Conservation (phyloP, 1,140 invertebrate species). For the Drosophila busckii region DNA sequence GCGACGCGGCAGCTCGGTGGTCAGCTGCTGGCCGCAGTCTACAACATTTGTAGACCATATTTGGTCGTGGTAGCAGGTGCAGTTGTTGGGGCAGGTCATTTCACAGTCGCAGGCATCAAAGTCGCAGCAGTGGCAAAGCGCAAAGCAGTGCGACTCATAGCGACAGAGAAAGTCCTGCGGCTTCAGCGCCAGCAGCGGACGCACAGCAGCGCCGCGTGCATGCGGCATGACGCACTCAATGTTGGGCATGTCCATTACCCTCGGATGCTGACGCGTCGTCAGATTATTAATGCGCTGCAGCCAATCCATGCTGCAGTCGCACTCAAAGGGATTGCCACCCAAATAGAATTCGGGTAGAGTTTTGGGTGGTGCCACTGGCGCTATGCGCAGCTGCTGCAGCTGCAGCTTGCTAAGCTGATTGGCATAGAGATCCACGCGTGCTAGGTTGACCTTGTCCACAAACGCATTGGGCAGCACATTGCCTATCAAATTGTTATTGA, state of each 20-base stretch:
- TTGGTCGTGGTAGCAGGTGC: constrained; percentile 94
- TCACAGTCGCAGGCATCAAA: constrained; percentile 97
- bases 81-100: constrained; percentile 95
- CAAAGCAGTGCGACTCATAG: constrained; percentile 95
- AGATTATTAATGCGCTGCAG: constrained; percentile 91
- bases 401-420: constrained; percentile 91
- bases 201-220: constrained; percentile 84
- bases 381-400: constrained; percentile 87
- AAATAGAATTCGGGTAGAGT: constrained; percentile 91
- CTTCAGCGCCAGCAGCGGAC: constrained; percentile 84
- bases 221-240: constrained; percentile 91
- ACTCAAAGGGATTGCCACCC: constrained; percentile 93
- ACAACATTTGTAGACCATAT: constrained; percentile 96
- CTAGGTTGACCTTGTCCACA: constrained; percentile 89
- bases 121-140: constrained; percentile 95
- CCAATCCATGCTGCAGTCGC: constrained; percentile 96
- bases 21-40: constrained; percentile 89
- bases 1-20: constrained; percentile 87
- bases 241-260: constrained; percentile 91
- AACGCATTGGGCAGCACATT: constrained; percentile 91
- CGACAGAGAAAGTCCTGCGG: constrained; percentile 92
- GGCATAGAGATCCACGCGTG: constrained; percentile 92
- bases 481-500: constrained; percentile 93
- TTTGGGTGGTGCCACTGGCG: constrained; percentile 84
- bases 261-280: constrained; percentile 89